Conservation (phyloP, 2,113 vertebrate genomes). For the Chaenocephalus aceratus region DNA sequence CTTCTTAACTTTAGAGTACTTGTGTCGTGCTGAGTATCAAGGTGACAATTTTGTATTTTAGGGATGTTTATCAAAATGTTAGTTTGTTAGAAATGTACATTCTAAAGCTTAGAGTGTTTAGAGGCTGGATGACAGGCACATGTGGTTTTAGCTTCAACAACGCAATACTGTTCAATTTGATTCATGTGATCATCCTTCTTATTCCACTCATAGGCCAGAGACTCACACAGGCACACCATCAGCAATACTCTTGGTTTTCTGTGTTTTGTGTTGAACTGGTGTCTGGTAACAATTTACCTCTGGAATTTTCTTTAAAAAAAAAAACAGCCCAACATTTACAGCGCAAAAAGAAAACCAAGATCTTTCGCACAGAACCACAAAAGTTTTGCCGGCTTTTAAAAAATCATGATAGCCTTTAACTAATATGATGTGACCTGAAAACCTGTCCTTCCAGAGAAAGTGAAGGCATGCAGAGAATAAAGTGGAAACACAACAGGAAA, state of each 20-base stretch:
- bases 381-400: not conserved
- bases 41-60: not conserved
- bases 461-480: slow-evolving; percentile 15
- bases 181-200: not conserved
- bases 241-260: not conserved
- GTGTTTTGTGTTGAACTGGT: not conserved
- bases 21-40: not conserved
- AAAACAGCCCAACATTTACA: not conserved
- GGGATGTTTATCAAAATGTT: not conserved
- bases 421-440: slow-evolving; percentile 26
- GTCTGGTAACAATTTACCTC: not conserved
- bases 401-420: slow-evolving; percentile 4
- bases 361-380: not conserved
- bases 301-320: not conserved
- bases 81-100: not conserved
- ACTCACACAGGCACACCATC: not conserved
- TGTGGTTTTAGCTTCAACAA: not conserved
- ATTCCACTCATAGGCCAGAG: not conserved
- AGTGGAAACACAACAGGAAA: slow-evolving; percentile 63
- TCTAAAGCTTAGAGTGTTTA: not conserved
- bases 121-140: not conserved
- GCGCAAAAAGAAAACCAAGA: not conserved
- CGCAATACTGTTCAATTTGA: not conserved
- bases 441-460: slow-evolving; percentile 2
- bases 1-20: not conserved